Conservation (phyloP, 2,888 invertebrate genomes). For the Amphimallon solstitiale region DNA sequence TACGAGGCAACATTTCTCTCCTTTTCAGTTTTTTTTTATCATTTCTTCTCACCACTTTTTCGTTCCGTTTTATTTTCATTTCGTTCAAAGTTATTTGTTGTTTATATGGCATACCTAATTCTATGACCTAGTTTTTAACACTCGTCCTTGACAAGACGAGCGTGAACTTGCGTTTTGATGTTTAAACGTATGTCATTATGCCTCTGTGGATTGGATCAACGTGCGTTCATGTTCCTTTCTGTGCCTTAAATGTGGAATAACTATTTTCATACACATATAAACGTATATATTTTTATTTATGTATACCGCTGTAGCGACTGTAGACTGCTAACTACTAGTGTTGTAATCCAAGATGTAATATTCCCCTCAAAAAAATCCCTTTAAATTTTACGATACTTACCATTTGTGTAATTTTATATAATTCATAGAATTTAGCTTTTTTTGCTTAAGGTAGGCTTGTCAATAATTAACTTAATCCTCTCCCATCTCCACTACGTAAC, state of each 20-base stretch:
- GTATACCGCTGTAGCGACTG: slow-evolving; percentile 26
- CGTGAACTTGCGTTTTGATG: slow-evolving; percentile 7
- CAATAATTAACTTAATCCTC: no score
- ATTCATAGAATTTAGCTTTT: no score
- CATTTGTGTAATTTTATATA: no score
- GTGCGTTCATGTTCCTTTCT: slow-evolving; percentile 1
- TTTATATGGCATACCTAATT: not conserved
- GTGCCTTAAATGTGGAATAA: slow-evolving; percentile 28
- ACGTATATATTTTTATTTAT: slow-evolving; percentile 7
- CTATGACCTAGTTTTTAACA: not conserved
- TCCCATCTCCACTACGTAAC: no score
- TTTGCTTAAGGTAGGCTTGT: no score
- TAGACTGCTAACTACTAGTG: slow-evolving; percentile 22
- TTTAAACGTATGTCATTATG: slow-evolving; percentile 8
- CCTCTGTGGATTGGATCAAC: slow-evolving; percentile 21
- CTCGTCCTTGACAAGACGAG: not conserved
- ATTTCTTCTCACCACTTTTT: not conserved
- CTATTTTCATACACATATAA: not conserved
- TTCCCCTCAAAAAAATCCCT: not conserved
- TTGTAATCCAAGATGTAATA: not conserved
- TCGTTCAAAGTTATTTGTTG: not conserved
- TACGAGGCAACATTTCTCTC: slow-evolving; percentile 44
- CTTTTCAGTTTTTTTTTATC: not conserved
- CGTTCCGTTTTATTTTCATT: not conserved
- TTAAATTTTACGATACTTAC: not conserved